Base-by-base conservation (phyloP, 2,888 invertebrate species). In the Polyploca ridens region DNA sequence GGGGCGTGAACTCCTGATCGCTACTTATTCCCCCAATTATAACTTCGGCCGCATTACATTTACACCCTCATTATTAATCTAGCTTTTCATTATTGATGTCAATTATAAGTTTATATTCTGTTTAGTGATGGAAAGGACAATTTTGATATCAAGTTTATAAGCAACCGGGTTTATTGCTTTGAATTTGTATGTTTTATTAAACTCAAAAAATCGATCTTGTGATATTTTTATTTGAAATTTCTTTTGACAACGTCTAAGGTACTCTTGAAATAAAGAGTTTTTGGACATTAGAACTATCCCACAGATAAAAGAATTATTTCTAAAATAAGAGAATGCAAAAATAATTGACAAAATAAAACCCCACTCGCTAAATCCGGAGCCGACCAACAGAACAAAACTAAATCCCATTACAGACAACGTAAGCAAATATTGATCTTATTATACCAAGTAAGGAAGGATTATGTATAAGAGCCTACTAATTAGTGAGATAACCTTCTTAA, bases 401-500 rank as follows among this genome's bases (percentile, higher is more conserved):
- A 76, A 82, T 79, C 75, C 79, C 72, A 74, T 79, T 76, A 77
- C 65, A 68, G 68, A 68, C 70, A 73, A 67, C 68, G 70, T 69
- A 66, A 77, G 78, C 78, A 79, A 83, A 86, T 84, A 86, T 86
- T 86, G 83, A 84, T 82, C 79, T 85, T 90, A 85, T 85, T 83
- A 86, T 75, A 84, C 71, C 79, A 81, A 83, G 83, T 85, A 41
- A 76, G 78, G 78, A 78, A 77, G 88, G 89, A 90, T 91, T 91
- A 90, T 85, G 81, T 86, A 75, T 87, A 87, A 89, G 88, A 89
- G 88, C 87, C 84, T 84, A 82, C 89, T 93, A 90, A 93, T 91
- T 91, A 88, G 82, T 83, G 82, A 86, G 85, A 87, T 89, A 91
- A 88, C 88, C 88, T 86, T 82, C 83, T 86, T 84, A 87, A 85